phyloP scores from a whole-genome alignment of 2,888 invertebrate genomes.

The Drosophila merina region DNA sequence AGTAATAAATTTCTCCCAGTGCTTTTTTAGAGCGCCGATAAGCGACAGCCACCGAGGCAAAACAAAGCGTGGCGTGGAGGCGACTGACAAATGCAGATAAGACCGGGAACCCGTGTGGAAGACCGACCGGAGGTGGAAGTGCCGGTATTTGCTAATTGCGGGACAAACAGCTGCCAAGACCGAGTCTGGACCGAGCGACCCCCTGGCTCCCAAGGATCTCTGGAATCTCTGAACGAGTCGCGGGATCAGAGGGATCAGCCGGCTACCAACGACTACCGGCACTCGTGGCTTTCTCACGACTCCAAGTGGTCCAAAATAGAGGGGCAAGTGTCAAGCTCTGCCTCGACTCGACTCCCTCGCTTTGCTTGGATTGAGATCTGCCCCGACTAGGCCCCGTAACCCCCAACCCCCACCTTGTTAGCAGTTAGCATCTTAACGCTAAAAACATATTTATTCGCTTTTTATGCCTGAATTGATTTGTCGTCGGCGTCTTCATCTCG shows the following conservation, averaged over 20 bases:
- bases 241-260: constrained; percentile 48
- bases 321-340: constrained; percentile 53
- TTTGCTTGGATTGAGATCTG: constrained; percentile 25
- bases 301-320: background rate
- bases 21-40: constrained; percentile 10
- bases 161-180: constrained; percentile 43
- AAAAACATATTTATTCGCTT: constrained; percentile 80
- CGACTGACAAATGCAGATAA: constrained; percentile 22
- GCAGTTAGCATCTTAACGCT: constrained; percentile 79
- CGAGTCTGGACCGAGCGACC: background rate
- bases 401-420: constrained; percentile 53
- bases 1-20: background rate
- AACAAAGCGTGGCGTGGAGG: constrained; percentile 12
- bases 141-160: constrained; percentile 47
- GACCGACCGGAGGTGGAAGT: constrained; percentile 41
- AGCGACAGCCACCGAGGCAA: constrained; percentile 10
- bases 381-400: constrained; percentile 1
- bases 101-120: background rate
- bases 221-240: constrained; percentile 2
- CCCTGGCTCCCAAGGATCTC: constrained; percentile 32
- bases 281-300: constrained; percentile 57
- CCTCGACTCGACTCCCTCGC: constrained; percentile 16
- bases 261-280: constrained; percentile 19
- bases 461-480: constrained; percentile 81
- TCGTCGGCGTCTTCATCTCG: constrained; percentile 70